A percentile compares a stretch with the other conserved stretches of the same genome.
These are phyloP conservation scores for Sthenelais limicola DNA, from an alignment of 2,888 invertebrate genomes.

Conservation along the genomic window DNA sequence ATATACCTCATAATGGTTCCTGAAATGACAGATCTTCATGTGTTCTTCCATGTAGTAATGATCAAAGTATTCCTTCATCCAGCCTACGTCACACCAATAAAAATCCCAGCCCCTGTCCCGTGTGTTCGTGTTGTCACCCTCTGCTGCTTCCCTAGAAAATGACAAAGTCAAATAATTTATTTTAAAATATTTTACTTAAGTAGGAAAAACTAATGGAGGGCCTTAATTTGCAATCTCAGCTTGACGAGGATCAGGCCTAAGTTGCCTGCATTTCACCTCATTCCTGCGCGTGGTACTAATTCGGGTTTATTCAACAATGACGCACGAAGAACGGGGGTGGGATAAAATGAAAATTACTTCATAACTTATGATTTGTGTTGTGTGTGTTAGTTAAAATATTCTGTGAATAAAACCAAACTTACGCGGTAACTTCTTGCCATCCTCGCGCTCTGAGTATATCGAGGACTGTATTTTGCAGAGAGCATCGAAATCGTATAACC, in stretches of 20 bases:
- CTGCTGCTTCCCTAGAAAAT: constrained; percentile 1
- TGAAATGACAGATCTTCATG: constrained; percentile 77
- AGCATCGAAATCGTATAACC: constrained; percentile 68
- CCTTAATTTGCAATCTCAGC: neutral
- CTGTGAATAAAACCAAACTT: no score
- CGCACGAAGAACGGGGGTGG: neutral
- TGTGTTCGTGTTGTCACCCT: constrained; percentile 1
- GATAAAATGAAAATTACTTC: no score
- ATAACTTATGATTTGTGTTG: no score
- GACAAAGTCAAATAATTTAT: no score
- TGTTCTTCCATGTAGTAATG: constrained; percentile 73
- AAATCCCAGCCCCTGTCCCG: constrained; percentile 75
- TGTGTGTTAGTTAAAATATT: no score
- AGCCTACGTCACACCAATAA: constrained; percentile 77
- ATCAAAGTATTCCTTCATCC: constrained; percentile 74
- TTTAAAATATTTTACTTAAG: no score
- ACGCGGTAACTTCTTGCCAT: constrained; percentile 71
- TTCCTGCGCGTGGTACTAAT: no score
- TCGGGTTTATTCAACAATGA: neutral
- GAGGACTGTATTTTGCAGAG: constrained; percentile 69
- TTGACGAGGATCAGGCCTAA: neutral
- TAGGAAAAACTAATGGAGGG: neutral
- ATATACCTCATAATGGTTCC: constrained; percentile 76
- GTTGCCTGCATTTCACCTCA: no score
- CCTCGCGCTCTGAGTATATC: constrained; percentile 70